Evolutionary conservation across 2,888 invertebrate genomes (phyloP).

Genomic region (Ischnura elegans): DNA sequence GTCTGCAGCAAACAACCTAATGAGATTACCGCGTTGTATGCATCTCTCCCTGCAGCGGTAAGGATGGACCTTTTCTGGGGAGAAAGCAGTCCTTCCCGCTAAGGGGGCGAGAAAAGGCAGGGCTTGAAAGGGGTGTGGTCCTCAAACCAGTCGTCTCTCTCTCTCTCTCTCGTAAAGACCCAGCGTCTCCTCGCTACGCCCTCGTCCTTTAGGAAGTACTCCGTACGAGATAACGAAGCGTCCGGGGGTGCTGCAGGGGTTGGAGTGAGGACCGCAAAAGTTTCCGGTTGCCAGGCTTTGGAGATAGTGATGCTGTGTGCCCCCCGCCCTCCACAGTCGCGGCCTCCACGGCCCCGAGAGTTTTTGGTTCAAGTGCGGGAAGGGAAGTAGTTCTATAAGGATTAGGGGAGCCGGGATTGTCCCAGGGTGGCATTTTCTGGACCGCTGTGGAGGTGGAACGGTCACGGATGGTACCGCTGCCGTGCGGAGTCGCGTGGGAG

Average conservation of each 20-base stretch:
- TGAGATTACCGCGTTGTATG: conserved; percentile 15
- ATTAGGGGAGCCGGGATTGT: neutral
- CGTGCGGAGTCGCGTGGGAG: neutral
- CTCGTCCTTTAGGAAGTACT: conserved; percentile 30
- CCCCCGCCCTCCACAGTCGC: neutral
- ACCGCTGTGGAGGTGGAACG: neutral
- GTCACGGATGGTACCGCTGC: conserved; percentile 4
- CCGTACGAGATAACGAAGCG: conserved; percentile 46
- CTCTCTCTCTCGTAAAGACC: neutral
- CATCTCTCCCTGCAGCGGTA: neutral
- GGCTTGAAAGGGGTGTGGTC: neutral
- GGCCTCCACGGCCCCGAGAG: neutral
- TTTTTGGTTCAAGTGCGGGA: neutral
- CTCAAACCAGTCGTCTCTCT: neutral
- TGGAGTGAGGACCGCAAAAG: neutral
- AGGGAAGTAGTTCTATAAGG: neutral
- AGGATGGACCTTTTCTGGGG: conserved; percentile 1
- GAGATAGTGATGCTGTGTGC: conserved; percentile 9
- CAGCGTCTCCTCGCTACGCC: neutral
- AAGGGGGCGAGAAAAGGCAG: conserved; percentile 6
- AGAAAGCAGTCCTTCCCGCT: neutral
- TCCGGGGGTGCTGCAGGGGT: neutral
- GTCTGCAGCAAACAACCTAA: conserved; percentile 35
- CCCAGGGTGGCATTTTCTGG: neutral
- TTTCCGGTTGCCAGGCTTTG: conserved; percentile 7